Evolutionary conservation across 1,140 invertebrate genomes (phyloP).

Genomic region (Cyclina sinensis): DNA sequence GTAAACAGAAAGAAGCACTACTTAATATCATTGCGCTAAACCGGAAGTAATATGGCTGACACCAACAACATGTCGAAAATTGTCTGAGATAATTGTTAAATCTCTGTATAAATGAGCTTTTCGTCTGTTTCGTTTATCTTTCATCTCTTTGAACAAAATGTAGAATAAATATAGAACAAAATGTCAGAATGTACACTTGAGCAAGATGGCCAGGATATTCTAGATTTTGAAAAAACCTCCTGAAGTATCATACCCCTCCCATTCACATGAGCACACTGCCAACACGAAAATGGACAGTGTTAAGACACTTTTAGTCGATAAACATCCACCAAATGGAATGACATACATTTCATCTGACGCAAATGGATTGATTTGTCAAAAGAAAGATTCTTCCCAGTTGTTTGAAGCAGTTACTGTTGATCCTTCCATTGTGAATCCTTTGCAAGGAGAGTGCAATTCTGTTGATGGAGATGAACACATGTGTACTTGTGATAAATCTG

Average conservation of each 20-base stretch:
- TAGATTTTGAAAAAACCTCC: slow-evolving; percentile 19
- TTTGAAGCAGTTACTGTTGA: not conserved
- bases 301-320: not conserved
- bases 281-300: not conserved
- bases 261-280: not conserved
- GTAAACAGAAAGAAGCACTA: too few relatives aligned
- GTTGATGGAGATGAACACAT: slow-evolving; percentile 29
- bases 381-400: not conserved
- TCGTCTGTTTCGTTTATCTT: not conserved
- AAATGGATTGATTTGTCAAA: slow-evolving; percentile 38
- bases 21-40: slow-evolving; percentile 27
- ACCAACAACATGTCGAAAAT: slow-evolving; percentile 69
- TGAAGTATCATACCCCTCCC: slow-evolving; percentile 53
- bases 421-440: not conserved
- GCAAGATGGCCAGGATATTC: not conserved
- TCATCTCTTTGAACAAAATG: not conserved
- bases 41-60: slow-evolving; percentile 76
- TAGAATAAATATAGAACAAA: not conserved
- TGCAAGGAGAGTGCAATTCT: slow-evolving; percentile 25
- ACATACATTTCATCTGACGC: slow-evolving; percentile 32
- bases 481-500: slow-evolving; percentile 60
- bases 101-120: not conserved
- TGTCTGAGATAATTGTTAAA: not conserved
- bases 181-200: slow-evolving; percentile 8
- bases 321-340: slow-evolving; percentile 35